Percentiles rank a stretch among this genome's conserved stretches.
phyloP scores from a whole-genome alignment of 2,888 invertebrate genomes.

The Phyllotreta cruciferae region DNA sequence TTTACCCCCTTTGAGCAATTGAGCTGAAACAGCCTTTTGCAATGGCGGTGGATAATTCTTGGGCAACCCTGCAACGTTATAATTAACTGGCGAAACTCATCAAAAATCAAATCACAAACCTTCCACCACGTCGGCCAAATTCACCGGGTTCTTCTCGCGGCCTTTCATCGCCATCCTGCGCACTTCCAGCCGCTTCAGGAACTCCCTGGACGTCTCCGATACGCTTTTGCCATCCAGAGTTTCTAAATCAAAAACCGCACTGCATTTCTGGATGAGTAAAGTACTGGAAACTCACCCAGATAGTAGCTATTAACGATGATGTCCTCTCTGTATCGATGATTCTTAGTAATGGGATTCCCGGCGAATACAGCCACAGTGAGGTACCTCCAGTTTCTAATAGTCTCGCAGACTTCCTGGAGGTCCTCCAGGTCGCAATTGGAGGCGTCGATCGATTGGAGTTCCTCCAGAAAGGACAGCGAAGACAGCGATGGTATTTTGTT shows the following conservation, averaged over 20 bases:
- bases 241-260: constrained; percentile 58
- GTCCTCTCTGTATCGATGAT: constrained; percentile 72
- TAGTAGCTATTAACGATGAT: constrained; percentile 69
- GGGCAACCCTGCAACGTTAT: constrained; percentile 50
- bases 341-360: constrained; percentile 70
- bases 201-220: constrained; percentile 66
- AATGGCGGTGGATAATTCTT: constrained; percentile 53
- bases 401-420: constrained; percentile 64
- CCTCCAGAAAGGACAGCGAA: constrained; percentile 63
- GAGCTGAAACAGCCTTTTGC: constrained; percentile 56
- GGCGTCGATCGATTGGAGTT: constrained; percentile 65
- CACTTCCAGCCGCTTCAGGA: constrained; percentile 68
- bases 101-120: constrained; percentile 39
- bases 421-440: constrained; percentile 67
- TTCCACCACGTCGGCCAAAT: constrained; percentile 48
- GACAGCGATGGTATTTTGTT: constrained; percentile 67
- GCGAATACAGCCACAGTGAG: constrained; percentile 66
- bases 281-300: constrained; percentile 61
- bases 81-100: constrained; percentile 11
- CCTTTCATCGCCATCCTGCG: constrained; percentile 58
- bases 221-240: constrained; percentile 68
- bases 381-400: constrained; percentile 64
- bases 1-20: constrained; percentile 48
- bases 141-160: constrained; percentile 41
- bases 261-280: background rate